Percentiles rank a stretch among this genome's conserved stretches.
Conservation (phyloP, 2,113 vertebrate genomes). For the Damaliscus lunatus region DNA sequence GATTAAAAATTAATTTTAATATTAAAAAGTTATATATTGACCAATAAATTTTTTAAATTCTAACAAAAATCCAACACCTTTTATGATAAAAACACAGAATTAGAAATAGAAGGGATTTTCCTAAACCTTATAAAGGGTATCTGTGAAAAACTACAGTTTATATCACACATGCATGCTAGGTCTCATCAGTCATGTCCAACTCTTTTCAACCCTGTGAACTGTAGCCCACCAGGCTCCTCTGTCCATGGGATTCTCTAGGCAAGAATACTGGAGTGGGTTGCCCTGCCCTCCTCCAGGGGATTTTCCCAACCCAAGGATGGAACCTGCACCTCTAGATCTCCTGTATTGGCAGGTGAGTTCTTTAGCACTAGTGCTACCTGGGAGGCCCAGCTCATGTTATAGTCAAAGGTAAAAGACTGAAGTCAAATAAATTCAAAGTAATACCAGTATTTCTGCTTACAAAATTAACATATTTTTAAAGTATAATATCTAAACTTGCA, state of each 20-base stretch:
- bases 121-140: not conserved
- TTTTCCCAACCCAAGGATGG: not conserved
- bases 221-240: not conserved
- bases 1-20: not conserved
- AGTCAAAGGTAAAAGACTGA: not conserved
- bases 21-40: not conserved
- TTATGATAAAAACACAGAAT: not conserved
- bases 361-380: not conserved
- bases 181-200: not conserved
- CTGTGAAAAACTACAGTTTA: not conserved
- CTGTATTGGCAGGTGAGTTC: not conserved
- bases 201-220: not conserved
- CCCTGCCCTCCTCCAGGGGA: not conserved
- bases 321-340: not conserved
- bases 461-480: not conserved
- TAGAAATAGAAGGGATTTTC: not conserved
- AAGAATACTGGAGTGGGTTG: not conserved
- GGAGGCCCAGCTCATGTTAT: not conserved
- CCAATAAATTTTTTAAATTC: not conserved
- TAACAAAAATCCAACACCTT: not conserved
- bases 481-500: not conserved
- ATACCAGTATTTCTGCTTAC: not conserved
- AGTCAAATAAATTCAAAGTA: not conserved
- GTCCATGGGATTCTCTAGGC: not conserved
- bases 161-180: not conserved